Percentiles rank a stretch among this genome's conserved stretches.
These are phyloP conservation scores for Opisthocomus hoazin DNA, from an alignment of 2,113 vertebrate species.

Conservation along the genomic window DNA sequence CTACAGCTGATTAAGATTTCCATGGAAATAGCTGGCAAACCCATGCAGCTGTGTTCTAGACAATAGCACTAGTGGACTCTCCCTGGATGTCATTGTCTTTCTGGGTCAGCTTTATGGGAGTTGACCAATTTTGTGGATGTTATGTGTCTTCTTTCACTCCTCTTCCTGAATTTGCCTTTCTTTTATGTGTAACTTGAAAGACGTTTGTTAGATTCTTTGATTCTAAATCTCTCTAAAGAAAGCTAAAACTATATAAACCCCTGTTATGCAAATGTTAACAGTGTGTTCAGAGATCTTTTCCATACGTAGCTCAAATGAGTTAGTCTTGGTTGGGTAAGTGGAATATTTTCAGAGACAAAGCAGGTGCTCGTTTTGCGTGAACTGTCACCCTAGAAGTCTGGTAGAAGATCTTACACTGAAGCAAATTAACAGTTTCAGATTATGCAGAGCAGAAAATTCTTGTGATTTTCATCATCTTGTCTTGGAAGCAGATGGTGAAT, in stretches of 20 bases:
- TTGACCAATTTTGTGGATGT: neutral
- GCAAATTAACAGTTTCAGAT: neutral
- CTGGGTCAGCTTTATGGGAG: neutral
- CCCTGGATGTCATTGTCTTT: neutral
- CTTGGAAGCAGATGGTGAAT: neutral
- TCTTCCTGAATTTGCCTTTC: neutral
- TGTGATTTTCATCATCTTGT: neutral
- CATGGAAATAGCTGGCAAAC: neutral
- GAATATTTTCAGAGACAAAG: neutral
- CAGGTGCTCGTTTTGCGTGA: neutral
- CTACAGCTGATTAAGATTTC: neutral
- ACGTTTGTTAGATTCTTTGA: fast-evolving
- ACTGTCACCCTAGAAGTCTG: neutral
- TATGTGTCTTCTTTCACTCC: neutral
- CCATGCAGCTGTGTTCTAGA: neutral
- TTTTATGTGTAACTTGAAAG: neutral
- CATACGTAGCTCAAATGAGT: neutral
- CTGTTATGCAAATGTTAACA: neutral
- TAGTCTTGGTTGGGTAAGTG: neutral
- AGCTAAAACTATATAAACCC: neutral
- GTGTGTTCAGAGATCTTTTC: neutral
- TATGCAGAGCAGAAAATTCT: neutral
- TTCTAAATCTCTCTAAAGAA: neutral
- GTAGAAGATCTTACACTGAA: neutral
- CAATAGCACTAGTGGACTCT: neutral